phyloP scores from a whole-genome alignment of 1,140 invertebrate genomes.

The Elysia chlorotica region DNA sequence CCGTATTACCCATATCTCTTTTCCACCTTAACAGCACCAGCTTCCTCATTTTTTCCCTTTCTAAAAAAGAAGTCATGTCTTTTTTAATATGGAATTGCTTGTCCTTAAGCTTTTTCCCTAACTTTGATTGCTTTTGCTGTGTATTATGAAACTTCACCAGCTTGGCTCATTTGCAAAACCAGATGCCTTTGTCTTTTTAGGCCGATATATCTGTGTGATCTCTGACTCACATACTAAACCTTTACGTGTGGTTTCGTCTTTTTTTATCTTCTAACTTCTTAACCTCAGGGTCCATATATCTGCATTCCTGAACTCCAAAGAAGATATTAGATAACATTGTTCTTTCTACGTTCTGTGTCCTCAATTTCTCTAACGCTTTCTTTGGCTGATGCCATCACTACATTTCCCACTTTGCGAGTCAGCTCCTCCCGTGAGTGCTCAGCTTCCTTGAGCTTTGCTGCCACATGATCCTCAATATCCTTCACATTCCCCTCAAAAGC shows the following conservation, averaged over 20 bases:
- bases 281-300: neutral
- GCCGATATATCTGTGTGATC: neutral
- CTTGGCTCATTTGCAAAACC: neutral
- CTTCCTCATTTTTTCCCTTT: neutral
- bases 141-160: neutral
- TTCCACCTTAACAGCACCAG: neutral
- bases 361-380: neutral
- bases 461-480: neutral
- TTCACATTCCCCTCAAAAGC: neutral
- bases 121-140: too few species aligned
- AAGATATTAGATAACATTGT: neutral
- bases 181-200: neutral
- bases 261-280: neutral
- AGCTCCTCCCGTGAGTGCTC: neutral
- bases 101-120: neutral
- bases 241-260: neutral
- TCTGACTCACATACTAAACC: neutral
- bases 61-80: neutral
- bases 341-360: neutral
- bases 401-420: neutral
- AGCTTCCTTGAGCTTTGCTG: neutral
- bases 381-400: neutral
- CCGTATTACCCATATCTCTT: neutral
- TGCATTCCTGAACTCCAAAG: neutral
- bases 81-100: neutral